These are phyloP conservation scores for Onchidella celtica DNA, from an alignment of 2,888 invertebrate genomes.

Conservation along the genomic window DNA sequence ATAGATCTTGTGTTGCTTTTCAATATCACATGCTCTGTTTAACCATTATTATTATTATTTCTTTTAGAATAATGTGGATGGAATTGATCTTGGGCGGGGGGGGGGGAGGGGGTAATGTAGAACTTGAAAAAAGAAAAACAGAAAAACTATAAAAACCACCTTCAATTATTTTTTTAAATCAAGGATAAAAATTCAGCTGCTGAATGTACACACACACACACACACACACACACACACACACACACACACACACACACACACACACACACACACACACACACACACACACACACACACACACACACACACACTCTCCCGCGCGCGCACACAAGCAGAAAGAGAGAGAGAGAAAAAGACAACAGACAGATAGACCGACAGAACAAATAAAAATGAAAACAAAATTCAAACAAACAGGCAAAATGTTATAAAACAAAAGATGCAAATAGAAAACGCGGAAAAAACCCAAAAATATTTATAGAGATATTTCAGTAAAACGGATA, in stretches of 20 bases:
- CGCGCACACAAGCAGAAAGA: background rate
- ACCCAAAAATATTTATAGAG: background rate
- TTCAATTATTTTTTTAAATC: too few species aligned
- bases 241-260: slow-evolving; percentile 20
- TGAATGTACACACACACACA: slow-evolving; percentile 21
- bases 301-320: background rate
- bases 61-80: too few species aligned
- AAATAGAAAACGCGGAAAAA: background rate
- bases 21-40: too few species aligned
- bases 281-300: background rate
- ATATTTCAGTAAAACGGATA: background rate
- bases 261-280: slow-evolving; percentile 24
- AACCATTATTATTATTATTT: too few species aligned
- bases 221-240: slow-evolving; percentile 32
- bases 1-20: too few species aligned
- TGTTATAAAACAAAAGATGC: background rate
- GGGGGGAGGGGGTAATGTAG: too few species aligned
- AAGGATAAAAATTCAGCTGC: too few species aligned
- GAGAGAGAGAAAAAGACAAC: background rate
- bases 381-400: background rate
- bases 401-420: slow-evolving; percentile 3
- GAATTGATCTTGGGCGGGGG: too few species aligned
- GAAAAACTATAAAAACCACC: too few species aligned
- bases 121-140: too few species aligned
- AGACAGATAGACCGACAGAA: background rate